These are phyloP conservation scores for Halichoerus grypus DNA, from an alignment of 2,113 vertebrate species.

Conservation along the genomic window DNA sequence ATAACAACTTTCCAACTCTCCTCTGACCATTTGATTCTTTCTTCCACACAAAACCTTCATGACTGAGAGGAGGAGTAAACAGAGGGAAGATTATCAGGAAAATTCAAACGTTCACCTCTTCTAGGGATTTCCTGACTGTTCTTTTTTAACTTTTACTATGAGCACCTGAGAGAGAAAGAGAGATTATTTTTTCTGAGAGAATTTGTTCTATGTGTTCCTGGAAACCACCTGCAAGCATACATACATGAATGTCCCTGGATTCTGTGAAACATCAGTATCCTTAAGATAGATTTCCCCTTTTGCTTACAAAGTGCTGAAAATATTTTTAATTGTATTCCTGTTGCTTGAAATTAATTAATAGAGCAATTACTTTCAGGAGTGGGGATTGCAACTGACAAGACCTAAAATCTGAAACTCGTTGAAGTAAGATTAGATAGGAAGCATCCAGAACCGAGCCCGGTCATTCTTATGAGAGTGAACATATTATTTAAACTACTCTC, in stretches of 20 bases:
- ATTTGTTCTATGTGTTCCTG: neutral
- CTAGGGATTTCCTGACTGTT: neutral
- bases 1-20: neutral
- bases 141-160: neutral
- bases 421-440: neutral
- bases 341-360: conserved; percentile 15
- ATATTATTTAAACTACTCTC: neutral
- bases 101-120: neutral
- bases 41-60: neutral
- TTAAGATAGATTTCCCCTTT: conserved; percentile 6
- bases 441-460: neutral
- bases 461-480: neutral
- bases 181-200: neutral
- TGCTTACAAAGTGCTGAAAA: neutral
- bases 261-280: neutral
- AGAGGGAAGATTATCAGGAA: neutral
- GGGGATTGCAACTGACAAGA: neutral
- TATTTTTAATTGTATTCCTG: neutral
- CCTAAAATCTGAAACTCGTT: neutral
- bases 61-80: neutral
- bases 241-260: neutral
- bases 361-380: neutral
- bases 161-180: neutral
- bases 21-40: neutral
- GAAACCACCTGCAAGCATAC: neutral